A percentile compares a stretch with the other conserved stretches of the same genome.
phyloP scores from a whole-genome alignment of 35 echinoderm and acorn worm genomes.

The Hemicentrotus pulcherrimus region DNA sequence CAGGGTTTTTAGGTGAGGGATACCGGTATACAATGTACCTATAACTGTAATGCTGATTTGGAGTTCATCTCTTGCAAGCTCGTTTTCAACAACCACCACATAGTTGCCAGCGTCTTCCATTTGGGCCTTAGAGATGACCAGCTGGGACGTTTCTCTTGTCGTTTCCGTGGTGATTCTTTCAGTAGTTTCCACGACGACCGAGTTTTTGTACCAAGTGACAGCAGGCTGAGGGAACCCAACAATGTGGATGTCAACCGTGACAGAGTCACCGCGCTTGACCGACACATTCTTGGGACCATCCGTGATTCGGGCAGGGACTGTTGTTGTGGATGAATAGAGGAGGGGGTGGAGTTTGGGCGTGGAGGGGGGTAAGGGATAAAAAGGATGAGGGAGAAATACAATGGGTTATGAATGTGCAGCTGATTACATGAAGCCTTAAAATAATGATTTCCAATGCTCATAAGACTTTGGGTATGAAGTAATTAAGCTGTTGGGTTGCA shows the following conservation, averaged over 20 bases:
- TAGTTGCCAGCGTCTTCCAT: slow-evolving; percentile 84
- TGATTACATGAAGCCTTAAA: slow-evolving; percentile 16
- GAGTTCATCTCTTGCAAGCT: slow-evolving; percentile 71
- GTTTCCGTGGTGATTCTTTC: slow-evolving; percentile 71
- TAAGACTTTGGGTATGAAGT: background rate
- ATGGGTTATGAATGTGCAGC: slow-evolving; percentile 3
- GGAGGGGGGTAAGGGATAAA: background rate
- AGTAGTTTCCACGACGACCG: slow-evolving; percentile 68
- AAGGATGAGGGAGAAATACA: slow-evolving; percentile 32
- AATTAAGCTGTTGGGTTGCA: background rate
- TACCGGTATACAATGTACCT: slow-evolving; percentile 65
- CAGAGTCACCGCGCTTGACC: slow-evolving; percentile 71
- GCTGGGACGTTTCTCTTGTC: slow-evolving; percentile 53
- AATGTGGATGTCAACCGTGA: slow-evolving; percentile 71
- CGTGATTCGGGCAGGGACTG: slow-evolving; percentile 83
- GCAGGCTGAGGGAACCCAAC: slow-evolving; percentile 76
- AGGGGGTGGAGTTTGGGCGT: background rate
- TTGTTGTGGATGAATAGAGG: background rate
- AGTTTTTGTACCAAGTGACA: slow-evolving; percentile 68
- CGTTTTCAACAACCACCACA: slow-evolving; percentile 73
- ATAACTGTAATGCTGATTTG: slow-evolving; percentile 73
- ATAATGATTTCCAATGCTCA: background rate
- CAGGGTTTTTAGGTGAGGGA: background rate
- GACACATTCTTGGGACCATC: slow-evolving; percentile 85
- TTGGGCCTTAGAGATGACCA: slow-evolving; percentile 72